Evolutionary conservation across 2,113 vertebrate genomes (phyloP).

Genomic region (Campylomormyrus tamandua): DNA sequence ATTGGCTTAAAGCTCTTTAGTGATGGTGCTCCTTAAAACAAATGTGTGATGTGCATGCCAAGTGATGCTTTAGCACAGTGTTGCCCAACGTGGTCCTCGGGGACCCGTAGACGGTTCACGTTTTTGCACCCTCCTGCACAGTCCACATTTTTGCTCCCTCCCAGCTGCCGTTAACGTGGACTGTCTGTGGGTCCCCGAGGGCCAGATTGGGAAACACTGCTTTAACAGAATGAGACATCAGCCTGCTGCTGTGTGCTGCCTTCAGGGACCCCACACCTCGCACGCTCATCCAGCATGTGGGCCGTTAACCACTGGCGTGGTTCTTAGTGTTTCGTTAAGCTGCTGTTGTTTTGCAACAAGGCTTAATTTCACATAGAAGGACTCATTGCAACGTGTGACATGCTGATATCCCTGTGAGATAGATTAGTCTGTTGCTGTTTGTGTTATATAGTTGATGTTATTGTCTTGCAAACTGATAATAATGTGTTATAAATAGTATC

Average conservation of each 20-base stretch:
- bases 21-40: background rate
- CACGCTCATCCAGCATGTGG: background rate
- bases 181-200: background rate
- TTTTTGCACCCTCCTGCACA: too few relatives aligned
- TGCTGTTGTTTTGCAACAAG: background rate
- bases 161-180: background rate
- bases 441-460: background rate
- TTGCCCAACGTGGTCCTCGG: background rate
- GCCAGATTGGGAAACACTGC: background rate
- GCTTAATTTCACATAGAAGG: background rate
- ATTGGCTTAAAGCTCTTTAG: background rate
- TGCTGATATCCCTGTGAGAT: background rate
- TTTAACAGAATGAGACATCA: background rate
- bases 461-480: background rate
- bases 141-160: background rate
- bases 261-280: background rate
- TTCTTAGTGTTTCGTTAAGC: background rate
- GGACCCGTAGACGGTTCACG: background rate
- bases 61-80: background rate
- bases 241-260: background rate
- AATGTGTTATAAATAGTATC: background rate
- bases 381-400: background rate
- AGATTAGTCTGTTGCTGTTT: background rate
- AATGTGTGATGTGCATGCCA: background rate
- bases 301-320: background rate